A percentile compares a stretch with the other conserved stretches of the same genome.
These are phyloP conservation scores for Hormaphis cornu DNA, from an alignment of 1,140 invertebrate species.

Conservation along the genomic window DNA sequence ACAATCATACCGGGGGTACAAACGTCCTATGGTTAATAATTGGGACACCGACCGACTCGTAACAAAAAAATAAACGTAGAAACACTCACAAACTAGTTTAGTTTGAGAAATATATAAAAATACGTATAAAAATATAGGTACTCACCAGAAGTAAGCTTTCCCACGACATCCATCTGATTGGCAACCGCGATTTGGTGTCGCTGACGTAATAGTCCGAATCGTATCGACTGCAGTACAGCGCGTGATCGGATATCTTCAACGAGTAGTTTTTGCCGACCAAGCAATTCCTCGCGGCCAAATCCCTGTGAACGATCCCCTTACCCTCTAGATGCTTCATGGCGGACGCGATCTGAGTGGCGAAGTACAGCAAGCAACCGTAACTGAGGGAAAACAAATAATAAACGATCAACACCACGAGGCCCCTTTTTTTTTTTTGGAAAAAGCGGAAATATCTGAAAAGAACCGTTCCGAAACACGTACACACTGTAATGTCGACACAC, in stretches of 20 bases:
- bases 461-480: no score
- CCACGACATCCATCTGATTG: constrained; percentile 83
- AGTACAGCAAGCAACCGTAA: constrained; percentile 67
- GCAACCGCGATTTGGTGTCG: constrained; percentile 67
- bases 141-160: constrained; percentile 67
- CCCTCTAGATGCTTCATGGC: constrained; percentile 78
- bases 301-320: constrained; percentile 64
- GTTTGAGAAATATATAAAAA: neutral
- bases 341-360: constrained; percentile 73
- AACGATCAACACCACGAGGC: no score
- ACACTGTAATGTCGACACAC: no score
- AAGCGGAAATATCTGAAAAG: no score
- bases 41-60: no score
- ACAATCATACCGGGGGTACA: no score
- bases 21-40: no score
- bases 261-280: constrained; percentile 68
- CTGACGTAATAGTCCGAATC: constrained; percentile 73
- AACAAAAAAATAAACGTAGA: no score
- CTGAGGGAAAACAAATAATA: constrained; percentile 47
- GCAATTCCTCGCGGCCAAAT: constrained; percentile 76
- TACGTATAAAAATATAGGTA: constrained; percentile 30
- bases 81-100: no score
- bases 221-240: constrained; percentile 75
- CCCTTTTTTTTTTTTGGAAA: neutral
- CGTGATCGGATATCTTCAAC: constrained; percentile 81